Percentiles rank a stretch among this genome's conserved stretches.
Evolutionary conservation across 2,888 invertebrate genomes (phyloP).

Genomic region (Chromoteleia sp.): DNA sequence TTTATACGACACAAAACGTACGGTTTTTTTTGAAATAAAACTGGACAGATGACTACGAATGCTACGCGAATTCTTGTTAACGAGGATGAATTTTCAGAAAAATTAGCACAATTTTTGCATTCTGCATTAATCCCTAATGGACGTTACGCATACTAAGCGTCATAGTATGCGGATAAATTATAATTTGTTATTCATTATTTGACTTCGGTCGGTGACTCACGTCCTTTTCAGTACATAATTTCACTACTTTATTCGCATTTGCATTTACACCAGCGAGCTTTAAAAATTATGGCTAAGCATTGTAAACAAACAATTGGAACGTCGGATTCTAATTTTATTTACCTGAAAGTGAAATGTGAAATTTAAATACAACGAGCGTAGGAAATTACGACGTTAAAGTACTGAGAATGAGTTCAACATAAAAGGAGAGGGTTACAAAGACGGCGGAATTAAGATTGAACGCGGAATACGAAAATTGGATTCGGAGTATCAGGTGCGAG

Average conservation of each 20-base stretch:
- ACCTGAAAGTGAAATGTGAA: not conserved
- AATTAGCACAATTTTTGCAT: not conserved
- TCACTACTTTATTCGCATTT: not conserved
- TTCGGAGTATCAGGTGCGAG: not conserved
- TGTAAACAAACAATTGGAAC: conserved; percentile 10
- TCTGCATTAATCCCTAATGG: conserved; percentile 6
- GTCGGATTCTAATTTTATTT: not conserved
- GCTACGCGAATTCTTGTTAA: not conserved
- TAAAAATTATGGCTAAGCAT: not conserved
- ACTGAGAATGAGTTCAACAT: conserved; percentile 6
- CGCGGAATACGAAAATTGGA: not conserved
- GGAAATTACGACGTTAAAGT: conserved; percentile 1
- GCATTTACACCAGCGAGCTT: not conserved
- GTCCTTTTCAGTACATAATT: not conserved
- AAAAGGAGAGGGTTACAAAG: not conserved
- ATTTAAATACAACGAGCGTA: not conserved
- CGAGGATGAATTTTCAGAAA: not conserved
- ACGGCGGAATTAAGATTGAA: not conserved
- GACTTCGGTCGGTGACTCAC: not conserved
- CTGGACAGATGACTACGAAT: not conserved
- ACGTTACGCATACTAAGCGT: not conserved
- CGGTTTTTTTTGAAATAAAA: not conserved
- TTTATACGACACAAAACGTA: not conserved
- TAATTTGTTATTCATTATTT: conserved; percentile 3
- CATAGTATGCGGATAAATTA: not conserved